Evolutionary conservation across 2,797 vertebrate species (phyloP).

Genomic region (Acomys russatus): DNA sequence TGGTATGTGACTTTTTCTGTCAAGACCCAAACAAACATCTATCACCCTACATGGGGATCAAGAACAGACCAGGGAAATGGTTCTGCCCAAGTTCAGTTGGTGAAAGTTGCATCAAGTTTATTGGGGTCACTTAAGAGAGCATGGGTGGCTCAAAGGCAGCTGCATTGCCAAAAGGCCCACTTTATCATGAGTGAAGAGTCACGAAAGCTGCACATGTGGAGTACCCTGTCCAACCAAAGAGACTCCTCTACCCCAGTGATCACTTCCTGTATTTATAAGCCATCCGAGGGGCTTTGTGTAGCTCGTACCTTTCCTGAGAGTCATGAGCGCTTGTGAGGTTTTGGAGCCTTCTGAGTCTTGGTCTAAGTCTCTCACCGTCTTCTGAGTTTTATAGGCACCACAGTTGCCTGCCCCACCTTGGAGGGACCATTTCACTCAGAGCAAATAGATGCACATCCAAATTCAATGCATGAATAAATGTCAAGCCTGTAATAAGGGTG

Average conservation of each 20-base stretch:
- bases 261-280: neutral
- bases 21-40: neutral
- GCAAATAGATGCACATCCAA: neutral
- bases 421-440: neutral
- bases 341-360: neutral
- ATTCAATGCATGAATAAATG: neutral
- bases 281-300: neutral
- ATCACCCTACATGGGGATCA: neutral
- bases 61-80: neutral
- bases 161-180: neutral
- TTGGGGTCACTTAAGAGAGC: neutral
- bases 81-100: neutral
- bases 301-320: neutral
- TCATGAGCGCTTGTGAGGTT: neutral
- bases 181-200: neutral
- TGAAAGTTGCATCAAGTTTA: neutral
- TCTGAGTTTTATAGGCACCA: neutral
- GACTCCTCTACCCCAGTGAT: too few relatives aligned
- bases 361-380: neutral
- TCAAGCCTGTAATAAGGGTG: too few relatives aligned
- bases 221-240: neutral
- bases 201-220: neutral
- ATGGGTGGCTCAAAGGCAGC: neutral
- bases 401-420: fast-evolving
- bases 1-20: neutral